Percentiles rank a stretch among this genome's conserved stretches.
phyloP scores from a whole-genome alignment of 2,888 invertebrate species.

The Lithophane leautieri region DNA sequence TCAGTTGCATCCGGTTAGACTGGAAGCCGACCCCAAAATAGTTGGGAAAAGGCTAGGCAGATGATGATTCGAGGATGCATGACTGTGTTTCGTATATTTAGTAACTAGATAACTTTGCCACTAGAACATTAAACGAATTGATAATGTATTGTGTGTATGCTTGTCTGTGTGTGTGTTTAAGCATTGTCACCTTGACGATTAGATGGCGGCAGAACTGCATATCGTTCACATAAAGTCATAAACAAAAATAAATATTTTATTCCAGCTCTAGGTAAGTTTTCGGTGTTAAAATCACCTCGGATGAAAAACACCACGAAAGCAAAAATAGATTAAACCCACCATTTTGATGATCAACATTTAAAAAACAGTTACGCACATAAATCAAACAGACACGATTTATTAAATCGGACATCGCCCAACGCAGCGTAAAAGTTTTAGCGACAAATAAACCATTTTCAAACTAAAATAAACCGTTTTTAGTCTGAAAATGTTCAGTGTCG shows the following conservation, averaged over 20 bases:
- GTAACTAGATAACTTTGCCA: background rate
- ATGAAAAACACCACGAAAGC: conserved; percentile 21
- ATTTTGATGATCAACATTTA: conserved; percentile 38
- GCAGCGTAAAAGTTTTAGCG: conserved; percentile 57
- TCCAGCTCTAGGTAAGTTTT: background rate
- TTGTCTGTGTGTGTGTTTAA: background rate
- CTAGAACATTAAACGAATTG: background rate
- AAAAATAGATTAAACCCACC: conserved; percentile 30
- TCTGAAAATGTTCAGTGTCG: conserved; percentile 50
- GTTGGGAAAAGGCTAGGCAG: no score
- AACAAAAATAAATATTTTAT: background rate
- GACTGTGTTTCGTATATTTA: background rate
- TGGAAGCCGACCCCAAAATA: no score
- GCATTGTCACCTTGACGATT: background rate
- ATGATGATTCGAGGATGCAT: conserved; percentile 16
- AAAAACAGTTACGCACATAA: conserved; percentile 52
- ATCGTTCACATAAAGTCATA: background rate
- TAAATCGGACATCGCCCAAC: conserved; percentile 54
- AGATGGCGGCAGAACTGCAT: background rate
- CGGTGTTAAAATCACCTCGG: background rate
- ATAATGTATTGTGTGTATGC: background rate
- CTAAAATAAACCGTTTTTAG: conserved; percentile 53
- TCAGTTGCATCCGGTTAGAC: no score
- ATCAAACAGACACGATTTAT: conserved; percentile 62
- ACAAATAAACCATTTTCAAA: conserved; percentile 60